Conservation (phyloP, 2,113 vertebrate genomes). For the Platichthys stellatus region DNA sequence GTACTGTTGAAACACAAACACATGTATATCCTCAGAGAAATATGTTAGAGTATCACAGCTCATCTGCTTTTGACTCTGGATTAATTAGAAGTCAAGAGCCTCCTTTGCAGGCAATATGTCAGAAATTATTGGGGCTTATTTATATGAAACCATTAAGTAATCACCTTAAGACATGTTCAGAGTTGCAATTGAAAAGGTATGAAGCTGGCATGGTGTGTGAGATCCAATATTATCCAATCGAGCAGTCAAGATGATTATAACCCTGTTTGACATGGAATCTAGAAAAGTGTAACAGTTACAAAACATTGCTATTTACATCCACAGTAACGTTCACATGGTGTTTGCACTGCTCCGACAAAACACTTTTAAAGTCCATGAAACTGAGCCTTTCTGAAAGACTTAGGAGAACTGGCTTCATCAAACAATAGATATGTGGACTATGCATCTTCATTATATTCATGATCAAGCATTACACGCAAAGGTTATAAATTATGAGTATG, state of each 20-base stretch:
- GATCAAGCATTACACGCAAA: too few species aligned
- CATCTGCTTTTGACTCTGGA: background rate
- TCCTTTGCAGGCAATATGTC: conserved; percentile 35
- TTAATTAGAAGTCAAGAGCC: conserved; percentile 39
- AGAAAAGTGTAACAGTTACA: background rate
- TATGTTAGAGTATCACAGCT: conserved; percentile 47
- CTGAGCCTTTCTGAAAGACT: background rate
- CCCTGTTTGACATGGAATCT: background rate
- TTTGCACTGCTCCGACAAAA: background rate
- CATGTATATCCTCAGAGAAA: conserved; percentile 51
- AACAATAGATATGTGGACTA: too few species aligned
- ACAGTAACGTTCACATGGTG: background rate
- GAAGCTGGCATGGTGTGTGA: background rate
- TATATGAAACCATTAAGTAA: background rate
- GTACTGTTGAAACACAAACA: conserved; percentile 35
- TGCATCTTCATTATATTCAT: too few species aligned
- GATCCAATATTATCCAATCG: background rate
- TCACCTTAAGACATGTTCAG: background rate
- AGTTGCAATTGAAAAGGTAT: conserved; percentile 10
- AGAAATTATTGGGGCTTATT: conserved; percentile 14
- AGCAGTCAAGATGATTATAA: background rate
- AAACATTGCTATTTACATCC: background rate
- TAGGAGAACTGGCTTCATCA: conserved; percentile 47
- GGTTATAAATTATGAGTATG: too few species aligned
- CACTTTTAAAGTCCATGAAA: background rate